phyloP scores from a whole-genome alignment of 2,888 invertebrate species.

The Litoditis marina region DNA sequence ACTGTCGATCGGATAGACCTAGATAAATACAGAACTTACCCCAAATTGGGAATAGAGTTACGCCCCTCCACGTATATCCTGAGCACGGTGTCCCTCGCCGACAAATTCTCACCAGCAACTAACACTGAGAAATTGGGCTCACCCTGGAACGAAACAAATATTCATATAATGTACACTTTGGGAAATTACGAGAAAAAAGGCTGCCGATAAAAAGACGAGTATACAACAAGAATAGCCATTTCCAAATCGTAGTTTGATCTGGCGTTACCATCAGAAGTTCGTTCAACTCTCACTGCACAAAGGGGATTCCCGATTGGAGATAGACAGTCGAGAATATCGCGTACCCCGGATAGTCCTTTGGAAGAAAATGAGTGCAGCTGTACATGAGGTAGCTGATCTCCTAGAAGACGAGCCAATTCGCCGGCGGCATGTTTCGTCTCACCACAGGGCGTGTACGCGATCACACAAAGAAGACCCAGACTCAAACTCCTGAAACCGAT shows the following conservation, averaged over 20 bases:
- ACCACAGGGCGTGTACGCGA: slow-evolving; percentile 35
- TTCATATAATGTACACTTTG: background rate
- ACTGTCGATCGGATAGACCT: slow-evolving; percentile 6
- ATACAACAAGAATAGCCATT: no score
- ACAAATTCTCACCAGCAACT: slow-evolving; percentile 20
- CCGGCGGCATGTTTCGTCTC: slow-evolving; percentile 28
- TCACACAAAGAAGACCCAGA: slow-evolving; percentile 25
- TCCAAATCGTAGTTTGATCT: no score
- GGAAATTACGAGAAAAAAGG: no score
- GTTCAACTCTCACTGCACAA: no score
- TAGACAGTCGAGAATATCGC: background rate
- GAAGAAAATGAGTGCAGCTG: slow-evolving; percentile 21
- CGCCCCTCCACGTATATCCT: slow-evolving; percentile 17
- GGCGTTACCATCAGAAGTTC: no score
- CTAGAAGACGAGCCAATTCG: slow-evolving; percentile 18
- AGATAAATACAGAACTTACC: slow-evolving; percentile 9
- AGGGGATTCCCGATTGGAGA: no score
- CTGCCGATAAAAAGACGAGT: no score
- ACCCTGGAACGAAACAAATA: slow-evolving; percentile 6
- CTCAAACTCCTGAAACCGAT: slow-evolving; percentile 17
- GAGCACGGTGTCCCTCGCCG: slow-evolving; percentile 7
- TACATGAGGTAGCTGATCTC: slow-evolving; percentile 4
- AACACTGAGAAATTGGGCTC: slow-evolving; percentile 30
- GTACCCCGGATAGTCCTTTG: slow-evolving; percentile 22
- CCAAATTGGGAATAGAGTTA: slow-evolving; percentile 27